Base-by-base conservation (phyloP, 2,113 vertebrate genomes). In the Dipodomys merriami region DNA sequence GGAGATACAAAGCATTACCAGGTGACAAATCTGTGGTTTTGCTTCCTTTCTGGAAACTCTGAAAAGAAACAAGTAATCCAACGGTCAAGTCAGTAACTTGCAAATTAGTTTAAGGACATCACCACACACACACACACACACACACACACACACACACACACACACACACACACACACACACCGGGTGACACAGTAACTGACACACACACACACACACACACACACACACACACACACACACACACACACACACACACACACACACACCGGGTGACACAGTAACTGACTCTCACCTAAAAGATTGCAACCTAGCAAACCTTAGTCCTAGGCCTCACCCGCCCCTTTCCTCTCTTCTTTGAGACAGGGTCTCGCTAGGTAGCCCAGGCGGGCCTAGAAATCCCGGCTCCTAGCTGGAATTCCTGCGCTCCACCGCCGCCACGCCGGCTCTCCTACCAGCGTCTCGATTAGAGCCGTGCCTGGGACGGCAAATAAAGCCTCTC, bases 1-100 rank as follows among this genome's bases (percentile, higher is more conserved):
- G 30, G 91, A 95, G 18, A 19, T 69, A 94, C 80, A 97, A 62
- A 46, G 20, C 91, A 97, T 99, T 98, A 99, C 99, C 99, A 99
- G 97, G n/a, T 98, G 97, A 88, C 99, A 97, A 86, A 99, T 96
- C 95, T 98, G 98, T 87, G 98, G 98, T 93, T 97, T 98, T 95
- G 98, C 98, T 57, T 97, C 96, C 95, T 94, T 98, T 95, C 97
- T 98, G 81, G 97, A 97, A 76, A 99, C 98, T 95, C 99, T 99
- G 96, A 88, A 95, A 97, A 96, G 23, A 97, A 94, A 91, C 4
- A 71, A 69, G 4, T 33, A 30, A 93, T 19, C 13, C 49, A 69
- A 65, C 30, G 53, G 72, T 44, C 25, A 46, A 71, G 49, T 49
- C 49, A 49, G 9, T 49, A 49, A 49, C 49, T 49, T 49, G 49